Conservation (phyloP, 2,113 vertebrate genomes). For the Mola mola region DNA sequence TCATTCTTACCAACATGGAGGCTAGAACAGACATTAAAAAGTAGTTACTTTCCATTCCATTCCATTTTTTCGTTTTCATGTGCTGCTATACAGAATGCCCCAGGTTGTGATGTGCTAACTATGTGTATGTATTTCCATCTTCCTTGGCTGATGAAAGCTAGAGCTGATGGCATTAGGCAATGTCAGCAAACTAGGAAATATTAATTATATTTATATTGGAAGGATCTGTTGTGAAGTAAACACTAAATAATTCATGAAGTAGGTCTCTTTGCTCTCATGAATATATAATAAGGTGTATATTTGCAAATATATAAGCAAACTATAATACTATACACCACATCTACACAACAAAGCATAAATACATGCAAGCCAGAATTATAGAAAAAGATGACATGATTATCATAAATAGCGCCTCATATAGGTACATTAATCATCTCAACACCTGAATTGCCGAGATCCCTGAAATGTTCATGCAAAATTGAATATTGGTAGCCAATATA, state of each 20-base stretch:
- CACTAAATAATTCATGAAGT: slow-evolving; percentile 78
- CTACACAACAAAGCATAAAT: background rate
- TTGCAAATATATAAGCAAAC: slow-evolving; percentile 32
- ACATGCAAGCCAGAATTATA: background rate
- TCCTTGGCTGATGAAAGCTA: slow-evolving; percentile 39
- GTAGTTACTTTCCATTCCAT: background rate
- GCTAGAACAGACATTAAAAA: slow-evolving; percentile 68
- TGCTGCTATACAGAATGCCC: background rate
- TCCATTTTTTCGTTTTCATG: background rate
- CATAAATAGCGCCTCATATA: too few species aligned
- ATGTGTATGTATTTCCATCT: background rate
- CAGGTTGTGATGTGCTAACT: background rate
- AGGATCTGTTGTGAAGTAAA: slow-evolving; percentile 72
- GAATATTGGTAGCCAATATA: slow-evolving; percentile 3
- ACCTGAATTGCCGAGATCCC: background rate
- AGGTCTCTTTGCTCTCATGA: slow-evolving; percentile 45
- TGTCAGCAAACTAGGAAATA: slow-evolving; percentile 54
- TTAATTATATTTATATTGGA: slow-evolving; percentile 66
- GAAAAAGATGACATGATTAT: too few species aligned
- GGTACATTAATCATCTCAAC: background rate
- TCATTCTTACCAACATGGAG: slow-evolving; percentile 90
- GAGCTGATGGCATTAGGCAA: slow-evolving; percentile 33
- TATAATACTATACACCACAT: background rate
- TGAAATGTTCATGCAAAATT: slow-evolving; percentile 8
- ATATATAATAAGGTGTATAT: slow-evolving; percentile 57